Base-by-base conservation (phyloP, 2,113 vertebrate species). In the Connochaetes taurinus region DNA sequence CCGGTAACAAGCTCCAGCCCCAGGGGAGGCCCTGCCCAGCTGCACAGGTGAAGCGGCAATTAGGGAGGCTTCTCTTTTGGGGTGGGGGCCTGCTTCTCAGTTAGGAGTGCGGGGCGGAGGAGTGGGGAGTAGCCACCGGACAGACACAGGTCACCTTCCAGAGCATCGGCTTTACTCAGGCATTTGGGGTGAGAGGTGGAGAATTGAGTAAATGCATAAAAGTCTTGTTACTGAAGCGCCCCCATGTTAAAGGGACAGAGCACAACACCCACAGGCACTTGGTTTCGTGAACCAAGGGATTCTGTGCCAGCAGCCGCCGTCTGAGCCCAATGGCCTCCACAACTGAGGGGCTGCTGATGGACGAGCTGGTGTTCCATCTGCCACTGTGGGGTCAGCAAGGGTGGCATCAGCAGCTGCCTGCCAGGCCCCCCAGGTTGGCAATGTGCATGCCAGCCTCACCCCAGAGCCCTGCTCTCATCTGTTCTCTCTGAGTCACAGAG, bases 261-360 rank as follows among this genome's bases (percentile, higher is more conserved):
- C 21, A 2, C 1, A 7, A 15, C 67, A 2, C 64, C 40, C 25
- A 1, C 2, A 1, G 0, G 17, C 89, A 4, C 29, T 19, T 67
- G 33, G 36, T 57, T 19, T 43, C 7, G 0, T 7, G 40, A 47
- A 43, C 19, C 27, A 1, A 52, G 50, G 67, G 74, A 15, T 29
- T 52, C 11, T 1, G 12, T 3, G 21, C 33, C 5, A 12, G 8
- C 58, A 5, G 27, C 40, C 9, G 0, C 7, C 29, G 0, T 31
- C 91, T 12, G 15, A n/a, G 78, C 45, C 71, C 36, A 1, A 0
- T 9, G 36, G 85, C 16, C 55, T 27, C 36, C 67, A 57, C 58
- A 43, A 10, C 21, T 16, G 15, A 47, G 67, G 50, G n/a, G 21
- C 14, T 13, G 3, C 3, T 12, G 80, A 87, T 14, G n/a, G 62